Evolutionary conservation across 1,140 invertebrate species (phyloP), one percentile per base, ranked within the genome.

Genomic region (Heliconius hewitsoni): DNA sequence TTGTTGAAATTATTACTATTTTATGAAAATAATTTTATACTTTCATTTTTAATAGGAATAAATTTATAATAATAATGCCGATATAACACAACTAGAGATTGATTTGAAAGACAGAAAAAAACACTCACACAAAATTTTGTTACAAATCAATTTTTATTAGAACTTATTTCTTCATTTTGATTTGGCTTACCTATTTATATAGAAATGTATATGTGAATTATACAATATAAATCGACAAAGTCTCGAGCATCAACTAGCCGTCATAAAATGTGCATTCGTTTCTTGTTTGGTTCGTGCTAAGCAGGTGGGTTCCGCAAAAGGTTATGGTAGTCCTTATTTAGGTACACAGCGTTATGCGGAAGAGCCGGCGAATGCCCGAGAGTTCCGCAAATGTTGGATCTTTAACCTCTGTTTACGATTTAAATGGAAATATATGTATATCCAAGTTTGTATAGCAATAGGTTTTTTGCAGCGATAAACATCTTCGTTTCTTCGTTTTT

Each of bases 321-420:
- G 74, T 71, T 30, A 60, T 42, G 60, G 74, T 78, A 39, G 76
- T 52, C 76, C 76, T 78, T 78, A 73, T 78, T 73, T 78, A 78
- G 71, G 27, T 66, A 30, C 60, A 19, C 11, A 46, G 71, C 27
- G 42, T 23, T 73, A 78, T 78, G 76, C 76, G 76, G 76, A 78
- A 78, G 42, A 72, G 70, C 34, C 50, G 66, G 11, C 27, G 66
- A 27, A 27, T 70, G 66, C 19, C 46, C 23, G 42, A 19, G 71
- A 16, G 70, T 77, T 39, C 76, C 50, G 52, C 66, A 57, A 57
- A 60, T 34, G 72, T 27, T 34, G 72, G 72, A 71, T 73, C 76
- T 52, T 78, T 78, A 78, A 78, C 71, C 71, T 73, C 76, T 55
- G 39, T 19, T n/a, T 37, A 39, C 70, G 71, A 78, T 73, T 73